Conservation (phyloP, 2,797 vertebrate genomes). For the Neoniphon sammara region DNA sequence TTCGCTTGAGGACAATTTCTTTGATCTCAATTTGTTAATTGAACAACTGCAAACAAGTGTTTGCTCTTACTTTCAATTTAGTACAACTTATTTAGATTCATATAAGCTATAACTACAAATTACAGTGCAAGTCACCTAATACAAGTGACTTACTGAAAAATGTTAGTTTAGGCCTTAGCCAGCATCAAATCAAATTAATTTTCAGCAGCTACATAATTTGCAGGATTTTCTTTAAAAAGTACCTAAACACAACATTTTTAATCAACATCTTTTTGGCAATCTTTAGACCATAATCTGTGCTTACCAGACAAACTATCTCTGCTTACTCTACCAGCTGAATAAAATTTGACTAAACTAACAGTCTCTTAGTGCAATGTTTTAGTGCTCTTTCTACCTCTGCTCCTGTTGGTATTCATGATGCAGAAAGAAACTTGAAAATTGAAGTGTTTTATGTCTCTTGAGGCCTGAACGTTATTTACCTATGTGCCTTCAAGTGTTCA, state of each 20-base stretch:
- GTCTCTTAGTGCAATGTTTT: constrained; percentile 34
- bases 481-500: constrained; percentile 45
- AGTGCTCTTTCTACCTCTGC: constrained; percentile 31
- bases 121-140: constrained; percentile 1
- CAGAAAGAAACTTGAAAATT: constrained; percentile 48
- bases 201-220: no score
- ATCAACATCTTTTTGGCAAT: no score
- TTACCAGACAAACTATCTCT: constrained; percentile 7
- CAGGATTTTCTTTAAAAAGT: no score
- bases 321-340: constrained; percentile 27
- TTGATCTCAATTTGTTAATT: constrained; percentile 2
- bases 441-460: constrained; percentile 52
- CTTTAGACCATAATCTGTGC: no score
- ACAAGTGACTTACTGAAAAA: background rate
- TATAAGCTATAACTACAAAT: background rate
- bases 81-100: constrained; percentile 1
- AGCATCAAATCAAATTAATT: background rate
- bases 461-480: constrained; percentile 65
- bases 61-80: constrained; percentile 3
- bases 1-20: background rate
- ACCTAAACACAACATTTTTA: background rate
- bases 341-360: constrained; percentile 20
- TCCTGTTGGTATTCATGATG: constrained; percentile 58
- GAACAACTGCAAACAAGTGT: constrained; percentile 12
- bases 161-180: background rate